Percentiles rank a stretch among this genome's conserved stretches.
These are phyloP conservation scores for Eristalis arbustorum DNA, from an alignment of 2,888 invertebrate species.

Conservation along the genomic window DNA sequence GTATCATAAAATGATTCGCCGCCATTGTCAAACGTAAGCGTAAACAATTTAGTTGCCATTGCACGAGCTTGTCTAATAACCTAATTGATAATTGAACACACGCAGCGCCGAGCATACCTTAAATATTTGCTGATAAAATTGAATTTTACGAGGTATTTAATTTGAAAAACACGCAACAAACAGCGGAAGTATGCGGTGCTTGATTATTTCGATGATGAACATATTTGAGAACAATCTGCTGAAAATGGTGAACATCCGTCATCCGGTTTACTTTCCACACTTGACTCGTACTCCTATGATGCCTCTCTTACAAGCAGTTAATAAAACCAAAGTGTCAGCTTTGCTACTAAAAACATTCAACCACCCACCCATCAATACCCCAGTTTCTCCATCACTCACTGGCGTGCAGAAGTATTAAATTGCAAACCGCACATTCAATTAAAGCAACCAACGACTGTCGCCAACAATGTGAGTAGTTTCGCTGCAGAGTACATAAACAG, in stretches of 20 bases:
- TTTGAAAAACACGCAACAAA: not conserved
- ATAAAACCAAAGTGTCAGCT: too few relatives aligned
- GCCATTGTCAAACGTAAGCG: not conserved
- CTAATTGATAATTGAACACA: not conserved
- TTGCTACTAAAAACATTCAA: not conserved
- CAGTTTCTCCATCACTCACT: not conserved
- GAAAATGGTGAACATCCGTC: not conserved
- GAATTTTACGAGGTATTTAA: not conserved
- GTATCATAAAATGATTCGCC: not conserved
- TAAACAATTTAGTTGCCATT: not conserved
- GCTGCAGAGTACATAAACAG: not conserved
- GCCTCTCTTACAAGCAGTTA: too few relatives aligned
- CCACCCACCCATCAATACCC: not conserved
- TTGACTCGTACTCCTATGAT: too few relatives aligned
- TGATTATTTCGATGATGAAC: not conserved
- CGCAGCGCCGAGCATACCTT: not conserved
- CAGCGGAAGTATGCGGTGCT: not conserved
- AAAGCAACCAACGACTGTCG: not conserved
- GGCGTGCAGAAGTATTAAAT: not conserved
- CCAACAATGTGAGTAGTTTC: not conserved
- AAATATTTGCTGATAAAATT: not conserved
- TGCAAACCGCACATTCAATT: not conserved
- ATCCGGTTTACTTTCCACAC: too few relatives aligned
- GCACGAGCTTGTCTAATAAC: not conserved
- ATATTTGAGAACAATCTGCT: not conserved